Percentiles rank a stretch among this genome's conserved stretches.
Evolutionary conservation across 2,888 invertebrate genomes (phyloP).

Genomic region (Aphelenchoides bicaudatus): DNA sequence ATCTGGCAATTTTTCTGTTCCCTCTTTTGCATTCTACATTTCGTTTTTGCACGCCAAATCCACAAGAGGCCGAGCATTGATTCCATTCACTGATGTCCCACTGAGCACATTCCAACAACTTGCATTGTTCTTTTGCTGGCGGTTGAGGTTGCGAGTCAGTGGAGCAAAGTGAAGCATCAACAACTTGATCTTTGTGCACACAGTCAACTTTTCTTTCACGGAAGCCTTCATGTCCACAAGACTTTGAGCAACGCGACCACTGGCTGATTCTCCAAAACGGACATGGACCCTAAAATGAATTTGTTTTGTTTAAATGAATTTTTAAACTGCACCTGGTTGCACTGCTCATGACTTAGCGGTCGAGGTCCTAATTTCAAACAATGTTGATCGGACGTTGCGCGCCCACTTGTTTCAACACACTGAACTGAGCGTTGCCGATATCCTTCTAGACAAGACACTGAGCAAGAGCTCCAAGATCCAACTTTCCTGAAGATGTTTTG

Average conservation of each 20-base stretch:
- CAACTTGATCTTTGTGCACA: conserved; percentile 51
- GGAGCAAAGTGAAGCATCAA: conserved; percentile 52
- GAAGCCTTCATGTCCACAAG: conserved; percentile 57
- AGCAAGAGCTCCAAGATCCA: conserved; percentile 43
- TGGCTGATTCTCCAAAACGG: conserved; percentile 62
- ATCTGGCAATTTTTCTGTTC: conserved; percentile 9
- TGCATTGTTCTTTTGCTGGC: conserved; percentile 38
- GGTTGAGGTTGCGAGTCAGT: conserved; percentile 33
- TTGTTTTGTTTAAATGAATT: too few relatives aligned
- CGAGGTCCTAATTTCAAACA: conserved; percentile 39
- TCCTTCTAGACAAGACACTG: conserved; percentile 56
- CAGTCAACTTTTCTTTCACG: conserved; percentile 52
- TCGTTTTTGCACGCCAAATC: conserved; percentile 32
- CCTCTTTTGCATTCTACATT: conserved; percentile 17
- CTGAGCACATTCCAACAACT: conserved; percentile 44
- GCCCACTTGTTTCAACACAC: conserved; percentile 48
- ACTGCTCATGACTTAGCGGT: conserved; percentile 55
- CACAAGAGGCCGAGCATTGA: conserved; percentile 50
- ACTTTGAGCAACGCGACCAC: conserved; percentile 61
- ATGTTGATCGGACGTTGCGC: conserved; percentile 24
- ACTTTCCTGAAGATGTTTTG: neutral
- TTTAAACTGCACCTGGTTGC: too few relatives aligned
- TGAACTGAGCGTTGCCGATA: conserved; percentile 52
- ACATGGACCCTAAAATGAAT: conserved; percentile 62
- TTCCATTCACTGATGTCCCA: conserved; percentile 51